A percentile compares a stretch with the other conserved stretches of the same genome.
Conservation (phyloP, 2,113 vertebrate species). For the Dryoscopus gambensis region DNA sequence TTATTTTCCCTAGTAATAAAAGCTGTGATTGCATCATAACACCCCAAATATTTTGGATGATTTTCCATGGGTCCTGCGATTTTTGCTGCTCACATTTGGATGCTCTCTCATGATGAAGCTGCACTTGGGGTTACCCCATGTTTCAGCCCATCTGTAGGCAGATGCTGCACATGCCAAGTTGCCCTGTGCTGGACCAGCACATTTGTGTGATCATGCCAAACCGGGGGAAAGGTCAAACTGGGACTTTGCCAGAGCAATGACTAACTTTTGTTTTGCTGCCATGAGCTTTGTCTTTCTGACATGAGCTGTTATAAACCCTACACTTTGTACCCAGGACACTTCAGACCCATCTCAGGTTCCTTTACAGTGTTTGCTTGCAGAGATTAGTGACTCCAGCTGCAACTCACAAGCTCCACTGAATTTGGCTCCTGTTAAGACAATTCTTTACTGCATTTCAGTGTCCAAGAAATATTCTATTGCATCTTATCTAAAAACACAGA, state of each 20-base stretch:
- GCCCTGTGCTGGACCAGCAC: not conserved
- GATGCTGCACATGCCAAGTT: no score
- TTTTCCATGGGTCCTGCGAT: not conserved
- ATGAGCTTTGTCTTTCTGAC: not conserved
- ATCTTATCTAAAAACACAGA: not conserved
- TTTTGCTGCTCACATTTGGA: not conserved
- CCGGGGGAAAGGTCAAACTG: not conserved
- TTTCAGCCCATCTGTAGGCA: accelerated
- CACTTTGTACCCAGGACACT: not conserved
- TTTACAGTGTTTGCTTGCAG: not conserved
- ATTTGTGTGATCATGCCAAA: not conserved
- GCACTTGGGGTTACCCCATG: accelerated
- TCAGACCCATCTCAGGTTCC: not conserved
- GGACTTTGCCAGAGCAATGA: not conserved
- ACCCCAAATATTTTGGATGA: not conserved
- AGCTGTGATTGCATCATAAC: not conserved
- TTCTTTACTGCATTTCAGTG: not conserved
- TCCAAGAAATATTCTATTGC: not conserved
- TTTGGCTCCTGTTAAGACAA: not conserved
- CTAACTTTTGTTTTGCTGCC: not conserved
- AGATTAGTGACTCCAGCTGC: not conserved
- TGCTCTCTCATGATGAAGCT: not conserved
- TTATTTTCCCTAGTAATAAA: not conserved
- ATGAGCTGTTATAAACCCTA: not conserved
- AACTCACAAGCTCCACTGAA: not conserved